Conservation (phyloP, 1,140 invertebrate species). For the Drosophila varians region DNA sequence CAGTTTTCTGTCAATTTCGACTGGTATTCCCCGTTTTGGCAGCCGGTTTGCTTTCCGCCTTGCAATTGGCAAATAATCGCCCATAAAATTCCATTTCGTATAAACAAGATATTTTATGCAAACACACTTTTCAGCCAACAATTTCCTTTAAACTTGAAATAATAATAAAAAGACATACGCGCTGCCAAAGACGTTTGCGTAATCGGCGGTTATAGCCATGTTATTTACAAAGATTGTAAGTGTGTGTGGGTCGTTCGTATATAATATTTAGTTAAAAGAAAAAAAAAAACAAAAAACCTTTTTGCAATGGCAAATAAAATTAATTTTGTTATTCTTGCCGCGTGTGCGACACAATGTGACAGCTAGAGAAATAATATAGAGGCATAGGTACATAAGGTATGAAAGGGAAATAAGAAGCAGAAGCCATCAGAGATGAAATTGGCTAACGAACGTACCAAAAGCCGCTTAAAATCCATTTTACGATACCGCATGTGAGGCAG, state of each 20-base stretch:
- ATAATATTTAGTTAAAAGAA: conserved; percentile 68
- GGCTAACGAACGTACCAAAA: conserved; percentile 50
- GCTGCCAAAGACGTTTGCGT: conserved; percentile 53
- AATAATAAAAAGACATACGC: conserved; percentile 22
- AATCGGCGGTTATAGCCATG: conserved; percentile 64
- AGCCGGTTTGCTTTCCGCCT: conserved; percentile 43
- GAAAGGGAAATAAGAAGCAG: conserved; percentile 2
- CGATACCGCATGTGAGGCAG: conserved; percentile 33
- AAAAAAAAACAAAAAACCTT: no score
- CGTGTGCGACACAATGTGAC: conserved; percentile 55
- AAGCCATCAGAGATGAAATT: conserved; percentile 33
- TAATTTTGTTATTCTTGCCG: conserved; percentile 67
- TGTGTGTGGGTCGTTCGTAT: conserved; percentile 34
- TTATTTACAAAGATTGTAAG: conserved; percentile 51
- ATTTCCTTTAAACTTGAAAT: conserved; percentile 12
- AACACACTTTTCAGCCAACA: conserved; percentile 32
- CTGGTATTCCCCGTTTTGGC: conserved; percentile 17
- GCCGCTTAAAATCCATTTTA: conserved; percentile 64
- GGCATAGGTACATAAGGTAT: neutral
- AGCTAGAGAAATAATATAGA: conserved; percentile 25
- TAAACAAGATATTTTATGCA: conserved; percentile 35
- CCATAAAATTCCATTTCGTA: conserved; percentile 27
- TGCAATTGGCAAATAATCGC: conserved; percentile 43
- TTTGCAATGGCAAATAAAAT: conserved; percentile 63
- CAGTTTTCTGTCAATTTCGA: neutral